A percentile compares a stretch with the other conserved stretches of the same genome.
Evolutionary conservation across 2,888 invertebrate genomes (phyloP).

Genomic region (Drosophila maculinotata): DNA sequence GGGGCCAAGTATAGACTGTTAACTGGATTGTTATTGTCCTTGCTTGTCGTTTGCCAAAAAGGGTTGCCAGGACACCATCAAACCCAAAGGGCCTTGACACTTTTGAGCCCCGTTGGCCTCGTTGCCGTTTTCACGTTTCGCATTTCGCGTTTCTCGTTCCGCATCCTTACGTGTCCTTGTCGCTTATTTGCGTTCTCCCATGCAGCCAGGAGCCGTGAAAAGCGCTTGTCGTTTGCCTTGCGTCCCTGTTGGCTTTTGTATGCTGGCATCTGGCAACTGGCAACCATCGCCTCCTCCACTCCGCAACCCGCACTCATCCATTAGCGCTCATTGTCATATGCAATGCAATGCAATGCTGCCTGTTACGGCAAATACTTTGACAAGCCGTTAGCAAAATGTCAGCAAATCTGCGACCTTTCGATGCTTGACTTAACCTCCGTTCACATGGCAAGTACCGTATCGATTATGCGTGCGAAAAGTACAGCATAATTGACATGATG

Average conservation of each 20-base stretch:
- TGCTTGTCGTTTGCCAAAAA: too few relatives aligned
- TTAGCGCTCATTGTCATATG: conserved; percentile 46
- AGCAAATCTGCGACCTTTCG: too few relatives aligned
- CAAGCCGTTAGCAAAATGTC: conserved; percentile 7
- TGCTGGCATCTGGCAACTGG: conserved; percentile 23
- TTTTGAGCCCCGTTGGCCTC: conserved; percentile 41
- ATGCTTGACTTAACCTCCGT: background rate
- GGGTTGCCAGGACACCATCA: conserved; percentile 44
- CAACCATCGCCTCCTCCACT: background rate
- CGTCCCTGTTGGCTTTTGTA: conserved; percentile 31
- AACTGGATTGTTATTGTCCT: conserved; percentile 63
- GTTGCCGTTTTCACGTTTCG: too few relatives aligned
- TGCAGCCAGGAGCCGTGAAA: conserved; percentile 31
- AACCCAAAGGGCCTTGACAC: conserved; percentile 49
- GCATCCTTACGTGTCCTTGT: too few relatives aligned
- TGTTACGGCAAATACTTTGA: too few relatives aligned
- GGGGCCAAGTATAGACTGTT: conserved; percentile 14
- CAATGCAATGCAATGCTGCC: too few relatives aligned
- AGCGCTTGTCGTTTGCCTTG: conserved; percentile 30
- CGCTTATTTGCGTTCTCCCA: conserved; percentile 61
- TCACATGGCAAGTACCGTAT: background rate
- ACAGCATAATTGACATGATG: conserved; percentile 2
- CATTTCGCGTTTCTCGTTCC: too few relatives aligned
- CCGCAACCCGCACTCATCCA: conserved; percentile 18
- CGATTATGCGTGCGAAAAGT: conserved; percentile 3